Evolutionary conservation across 2,888 invertebrate genomes (phyloP), one percentile per base, ranked within the genome.

Genomic region (Synergus itoensis): DNA sequence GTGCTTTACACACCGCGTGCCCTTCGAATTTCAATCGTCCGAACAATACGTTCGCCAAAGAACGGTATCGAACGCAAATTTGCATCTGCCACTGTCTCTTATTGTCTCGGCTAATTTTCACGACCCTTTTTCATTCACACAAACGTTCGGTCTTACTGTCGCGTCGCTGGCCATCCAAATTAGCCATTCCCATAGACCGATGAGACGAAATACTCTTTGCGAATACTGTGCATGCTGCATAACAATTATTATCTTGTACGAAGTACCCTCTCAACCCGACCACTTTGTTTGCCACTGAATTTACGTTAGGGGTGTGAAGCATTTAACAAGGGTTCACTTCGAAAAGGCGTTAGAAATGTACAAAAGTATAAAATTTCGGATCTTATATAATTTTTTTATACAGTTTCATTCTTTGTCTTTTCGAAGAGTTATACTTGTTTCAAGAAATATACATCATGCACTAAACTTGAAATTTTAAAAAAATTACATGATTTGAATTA

Each of bases 71-170:
- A 82, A 75, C 83, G 84, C 81, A 84, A 87, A 92, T 92, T 92
- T 92, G 91, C 92, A 92, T 92, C 92, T 92, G 92, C 86, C 86
- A 81, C 85, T 86, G 84, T 88, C 87, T 84, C 77, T 82, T 84
- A 87, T 92, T 92, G 92, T 92, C 87, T 92, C 86, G 90, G 92
- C 92, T 92, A 92, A 92, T 92, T 92, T 90, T 82, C 84, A 82
- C 84, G 80, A 83, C 85, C 86, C 89, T 86, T 87, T 80, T 78
- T 77, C 79, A 79, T 80, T 77, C 77, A 73, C 36, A 41, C 48
- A 67, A 79, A 76, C 79, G 81, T 77, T 86, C 85, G 83, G 77
- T 86, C 79, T 64, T 73, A 67, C 83, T 81, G 57, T 57, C 18
- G 18, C 57, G 57, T 57, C 28, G 7, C 86, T 82, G 79, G 81